Percentiles rank a stretch among this genome's conserved stretches.
Conservation (phyloP, 2,797 vertebrate genomes). For the Margarornis squamiger region DNA sequence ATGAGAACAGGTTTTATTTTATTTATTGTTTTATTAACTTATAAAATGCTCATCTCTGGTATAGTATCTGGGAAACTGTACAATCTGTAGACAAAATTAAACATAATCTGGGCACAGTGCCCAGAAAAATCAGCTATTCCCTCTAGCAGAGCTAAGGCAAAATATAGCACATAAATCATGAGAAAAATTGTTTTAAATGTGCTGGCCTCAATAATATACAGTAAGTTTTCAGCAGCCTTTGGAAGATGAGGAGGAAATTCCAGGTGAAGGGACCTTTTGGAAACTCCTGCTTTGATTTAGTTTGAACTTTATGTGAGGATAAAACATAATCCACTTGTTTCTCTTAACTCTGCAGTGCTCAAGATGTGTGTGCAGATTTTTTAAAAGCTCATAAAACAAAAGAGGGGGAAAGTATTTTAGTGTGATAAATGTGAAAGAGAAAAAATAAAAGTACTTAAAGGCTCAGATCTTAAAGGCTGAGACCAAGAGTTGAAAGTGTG, state of each 20-base stretch:
- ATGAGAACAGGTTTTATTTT: constrained; percentile 57
- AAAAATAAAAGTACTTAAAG: not conserved
- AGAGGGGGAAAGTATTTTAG: not conserved
- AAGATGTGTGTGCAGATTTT: not conserved
- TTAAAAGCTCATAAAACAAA: not conserved
- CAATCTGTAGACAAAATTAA: constrained; percentile 61
- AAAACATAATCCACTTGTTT: not conserved
- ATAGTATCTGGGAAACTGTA: constrained; percentile 59
- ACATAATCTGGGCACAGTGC: constrained; percentile 52
- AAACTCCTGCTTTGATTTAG: not conserved
- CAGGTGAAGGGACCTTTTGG: not conserved
- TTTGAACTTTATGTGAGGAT: not conserved
- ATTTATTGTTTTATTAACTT: constrained; percentile 68
- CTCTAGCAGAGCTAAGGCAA: constrained; percentile 30
- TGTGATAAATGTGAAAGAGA: not conserved
- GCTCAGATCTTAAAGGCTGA: not conserved
- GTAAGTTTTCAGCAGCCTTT: not conserved
- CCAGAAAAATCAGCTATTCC: constrained; percentile 53
- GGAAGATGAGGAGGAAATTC: not conserved
- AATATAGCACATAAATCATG: constrained; percentile 56
- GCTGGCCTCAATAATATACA: not conserved
- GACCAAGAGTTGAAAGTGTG: not conserved
- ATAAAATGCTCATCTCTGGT: constrained; percentile 57
- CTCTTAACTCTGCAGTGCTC: not conserved
- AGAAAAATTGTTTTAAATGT: constrained; percentile 22